Conservation (phyloP, 2,113 vertebrate species). For the Spea multiplicata region DNA sequence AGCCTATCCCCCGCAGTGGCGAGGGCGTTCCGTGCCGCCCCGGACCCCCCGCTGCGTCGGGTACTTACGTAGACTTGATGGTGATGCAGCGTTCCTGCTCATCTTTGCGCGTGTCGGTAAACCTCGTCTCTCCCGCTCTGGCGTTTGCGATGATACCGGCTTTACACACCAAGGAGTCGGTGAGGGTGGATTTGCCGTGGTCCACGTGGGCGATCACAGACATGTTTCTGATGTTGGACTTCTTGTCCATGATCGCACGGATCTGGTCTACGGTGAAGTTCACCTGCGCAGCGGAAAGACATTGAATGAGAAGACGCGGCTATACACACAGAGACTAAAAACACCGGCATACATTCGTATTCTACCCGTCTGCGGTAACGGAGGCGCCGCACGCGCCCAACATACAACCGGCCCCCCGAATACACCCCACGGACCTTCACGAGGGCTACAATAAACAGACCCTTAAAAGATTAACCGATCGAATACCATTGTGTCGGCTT, state of each 20-base stretch:
- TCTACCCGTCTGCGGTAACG: too few relatives aligned
- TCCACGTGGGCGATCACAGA: constrained; percentile 96
- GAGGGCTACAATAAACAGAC: too few relatives aligned
- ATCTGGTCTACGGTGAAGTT: constrained; percentile 98
- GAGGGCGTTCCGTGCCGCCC: background rate
- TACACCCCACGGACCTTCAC: too few relatives aligned
- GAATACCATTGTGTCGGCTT: too few relatives aligned
- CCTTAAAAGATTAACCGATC: too few relatives aligned
- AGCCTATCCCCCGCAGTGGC: background rate
- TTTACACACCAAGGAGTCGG: constrained; percentile 94
- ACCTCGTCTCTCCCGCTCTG: constrained; percentile 89
- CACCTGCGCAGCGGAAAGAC: constrained; percentile 65
- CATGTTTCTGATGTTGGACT: constrained; percentile 98
- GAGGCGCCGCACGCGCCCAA: too few relatives aligned
- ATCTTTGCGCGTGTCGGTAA: constrained; percentile 92
- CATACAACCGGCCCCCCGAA: too few relatives aligned
- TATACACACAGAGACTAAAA: background rate
- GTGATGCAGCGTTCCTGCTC: constrained; percentile 97
- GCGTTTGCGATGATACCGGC: constrained; percentile 92
- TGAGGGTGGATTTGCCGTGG: constrained; percentile 93
- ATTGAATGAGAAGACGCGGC: background rate
- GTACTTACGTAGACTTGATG: constrained; percentile 93
- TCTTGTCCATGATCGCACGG: constrained; percentile 97
- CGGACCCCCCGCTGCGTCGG: background rate
- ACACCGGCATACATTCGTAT: too few relatives aligned